Conservation (phyloP, 2,888 invertebrate species). For the Scaptomyza tumidula region DNA sequence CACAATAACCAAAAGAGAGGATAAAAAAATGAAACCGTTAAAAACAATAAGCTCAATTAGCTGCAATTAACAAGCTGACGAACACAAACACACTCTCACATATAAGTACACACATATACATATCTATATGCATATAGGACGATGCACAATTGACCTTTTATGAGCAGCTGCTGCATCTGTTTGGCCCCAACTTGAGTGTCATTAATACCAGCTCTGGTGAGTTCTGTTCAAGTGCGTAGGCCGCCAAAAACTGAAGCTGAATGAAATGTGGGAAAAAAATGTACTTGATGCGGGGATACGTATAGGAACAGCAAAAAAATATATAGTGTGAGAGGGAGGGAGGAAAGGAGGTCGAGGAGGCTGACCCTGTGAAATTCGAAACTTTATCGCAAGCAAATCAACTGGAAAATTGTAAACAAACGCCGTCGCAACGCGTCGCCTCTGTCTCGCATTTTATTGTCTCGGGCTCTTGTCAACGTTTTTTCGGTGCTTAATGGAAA, state of each 20-base stretch:
- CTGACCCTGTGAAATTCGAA: constrained; percentile 61
- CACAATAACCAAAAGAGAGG: not conserved
- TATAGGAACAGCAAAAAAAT: not conserved
- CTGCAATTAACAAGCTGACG: constrained; percentile 57
- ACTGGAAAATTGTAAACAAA: constrained; percentile 79
- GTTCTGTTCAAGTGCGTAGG: constrained; percentile 56
- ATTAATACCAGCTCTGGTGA: constrained; percentile 41
- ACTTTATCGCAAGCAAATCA: constrained; percentile 72
- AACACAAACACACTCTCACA: constrained; percentile 20
- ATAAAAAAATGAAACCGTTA: constrained; percentile 48
- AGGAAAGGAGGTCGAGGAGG: not conserved
- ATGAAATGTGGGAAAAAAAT: constrained; percentile 60
- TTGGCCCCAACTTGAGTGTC: constrained; percentile 63
- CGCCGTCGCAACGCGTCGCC: constrained; percentile 21
- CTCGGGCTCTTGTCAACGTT: constrained; percentile 33
- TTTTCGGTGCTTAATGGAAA: constrained; percentile 31
- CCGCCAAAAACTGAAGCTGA: constrained; percentile 51
- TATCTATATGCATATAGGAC: constrained; percentile 22
- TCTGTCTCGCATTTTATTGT: constrained; percentile 11
- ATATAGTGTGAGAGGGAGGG: not conserved
- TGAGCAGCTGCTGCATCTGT: constrained; percentile 64
- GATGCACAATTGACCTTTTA: constrained; percentile 69
- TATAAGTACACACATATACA: no score
- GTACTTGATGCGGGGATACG: constrained; percentile 22
- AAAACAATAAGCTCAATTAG: constrained; percentile 77